Percentiles rank a stretch among this genome's conserved stretches.
Conservation (phyloP, 1,140 invertebrate genomes). For the Nasonia longicornis region DNA sequence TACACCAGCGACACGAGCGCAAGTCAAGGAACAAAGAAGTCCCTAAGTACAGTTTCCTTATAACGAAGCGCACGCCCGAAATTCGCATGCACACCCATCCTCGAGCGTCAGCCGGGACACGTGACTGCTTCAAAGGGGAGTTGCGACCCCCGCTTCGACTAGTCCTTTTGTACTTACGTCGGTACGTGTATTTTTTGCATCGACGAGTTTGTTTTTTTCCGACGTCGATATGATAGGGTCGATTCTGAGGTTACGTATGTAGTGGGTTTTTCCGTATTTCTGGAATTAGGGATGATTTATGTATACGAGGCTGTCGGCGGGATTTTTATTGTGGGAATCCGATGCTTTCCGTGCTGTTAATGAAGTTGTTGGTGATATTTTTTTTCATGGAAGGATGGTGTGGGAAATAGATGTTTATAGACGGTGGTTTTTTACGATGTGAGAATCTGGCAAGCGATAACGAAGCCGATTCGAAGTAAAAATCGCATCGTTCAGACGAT, state of each 20-base stretch:
- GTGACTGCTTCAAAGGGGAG: background rate
- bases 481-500: no score
- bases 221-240: background rate
- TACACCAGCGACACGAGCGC: background rate
- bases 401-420: background rate
- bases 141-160: background rate
- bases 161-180: conserved; percentile 18
- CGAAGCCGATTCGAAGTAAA: no score
- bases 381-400: background rate
- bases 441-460: background rate
- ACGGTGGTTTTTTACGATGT: background rate
- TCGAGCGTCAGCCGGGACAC: background rate
- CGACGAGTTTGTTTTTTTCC: conserved; percentile 41
- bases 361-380: background rate
- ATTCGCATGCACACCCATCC: conserved; percentile 2
- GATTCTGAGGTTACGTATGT: background rate
- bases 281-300: conserved; percentile 11
- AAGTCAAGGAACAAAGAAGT: background rate
- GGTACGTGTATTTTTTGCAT: conserved; percentile 10
- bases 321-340: conserved; percentile 38
- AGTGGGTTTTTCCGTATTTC: background rate
- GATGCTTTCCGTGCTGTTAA: background rate
- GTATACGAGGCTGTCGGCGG: background rate
- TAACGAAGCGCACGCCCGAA: conserved; percentile 9
- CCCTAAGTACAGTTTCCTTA: conserved; percentile 11